Evolutionary conservation across 2,888 invertebrate genomes (phyloP), one percentile per base, ranked within the genome.

Genomic region (Hedya salicella): DNA sequence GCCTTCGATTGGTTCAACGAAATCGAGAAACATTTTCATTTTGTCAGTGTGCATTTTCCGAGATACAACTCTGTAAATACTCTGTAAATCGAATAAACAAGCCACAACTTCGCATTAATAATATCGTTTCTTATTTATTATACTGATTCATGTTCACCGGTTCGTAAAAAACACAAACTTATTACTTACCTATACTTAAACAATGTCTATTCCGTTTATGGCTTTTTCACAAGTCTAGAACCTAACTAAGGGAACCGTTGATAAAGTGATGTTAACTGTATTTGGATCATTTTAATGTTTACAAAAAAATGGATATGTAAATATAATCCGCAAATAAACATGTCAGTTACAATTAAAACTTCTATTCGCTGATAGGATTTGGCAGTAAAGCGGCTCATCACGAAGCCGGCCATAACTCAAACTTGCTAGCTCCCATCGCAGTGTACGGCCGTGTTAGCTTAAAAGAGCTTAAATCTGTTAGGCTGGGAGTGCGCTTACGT

Each of bases 341-440:
- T 49, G 19, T 57, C 57, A 63, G 54, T 48, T 30, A 48, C 40
- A 40, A 39, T 50, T 17, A 39, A 60, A 66, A 49, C 48, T 49
- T 30, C 19, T 36, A 17, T 53, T 32, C 17, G 48, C 30, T 42
- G 56, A 63, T 63, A 69, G 60, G 62, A 62, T 63, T 63, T 53
- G 74, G 75, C 72, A 76, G 72, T 77, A 74, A 76, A 73, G 74
- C 74, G 75, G 81, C 78, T 72, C 78, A 81, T 83, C 84, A 81
- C 80, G 78, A 76, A 70, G 73, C 72, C 60, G 73, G 67, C 75
- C 81, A 78, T 81, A 79, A 82, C 72, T 81, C 78, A 80, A 69
- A 54, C 46, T 48, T 39, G 78, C 81, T 80, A 80, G 85, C 85
- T 86, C 78, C 85, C 82, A 83, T 76, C 82, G 74, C 77, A 46